Base-by-base conservation (phyloP, 2,797 vertebrate species). In the Taenioides sp. region DNA sequence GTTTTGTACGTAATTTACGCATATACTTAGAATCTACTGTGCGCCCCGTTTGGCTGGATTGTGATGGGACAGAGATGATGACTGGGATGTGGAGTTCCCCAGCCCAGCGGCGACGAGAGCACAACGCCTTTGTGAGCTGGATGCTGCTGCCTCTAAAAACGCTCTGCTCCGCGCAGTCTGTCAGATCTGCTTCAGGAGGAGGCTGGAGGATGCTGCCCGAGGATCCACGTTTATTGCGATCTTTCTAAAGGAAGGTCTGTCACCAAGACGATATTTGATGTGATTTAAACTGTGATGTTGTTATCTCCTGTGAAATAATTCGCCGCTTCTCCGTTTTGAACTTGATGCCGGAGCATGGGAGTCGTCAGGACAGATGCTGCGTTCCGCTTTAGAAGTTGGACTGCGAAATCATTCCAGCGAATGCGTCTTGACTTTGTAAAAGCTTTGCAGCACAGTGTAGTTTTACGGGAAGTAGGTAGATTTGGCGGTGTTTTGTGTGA, bases 371-470 rank as follows among this genome's bases (percentile, higher is more conserved):
- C 85, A 72, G 83, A 86, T 82, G 84, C 83, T 37, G 80, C 84
- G 65, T 62, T n/a, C 18, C 79, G 28, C 77, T 88, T 31, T 73
- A 88, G 85, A 92, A 92, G 91, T 92, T 92, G 85, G 84, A 74
- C 83, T 69, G 68, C 5, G 69, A 59, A 79, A 61, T 78, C 43
- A 10, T 78, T 72, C 50, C 71, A 54, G 72, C 74, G 84, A 84
- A 88, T 82, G 84, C 87, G 73, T 87, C 70, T 78, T 72, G 82
- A 76, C 74, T 89, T 76, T 73, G 81, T 78, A 84, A 73, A 59
- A 25, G 63, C 55, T 80, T 72, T 55, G 58, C 78, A 79, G 65
- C 85, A 80, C 78, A 67, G 77, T 71, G 80, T 72, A 79, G 62
- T 37, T 27, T 80, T 70, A 25, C 7, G 75, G 22, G 72, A 67